phyloP scores from a whole-genome alignment of 1,140 invertebrate genomes.

The Marisa cornuarietis region DNA sequence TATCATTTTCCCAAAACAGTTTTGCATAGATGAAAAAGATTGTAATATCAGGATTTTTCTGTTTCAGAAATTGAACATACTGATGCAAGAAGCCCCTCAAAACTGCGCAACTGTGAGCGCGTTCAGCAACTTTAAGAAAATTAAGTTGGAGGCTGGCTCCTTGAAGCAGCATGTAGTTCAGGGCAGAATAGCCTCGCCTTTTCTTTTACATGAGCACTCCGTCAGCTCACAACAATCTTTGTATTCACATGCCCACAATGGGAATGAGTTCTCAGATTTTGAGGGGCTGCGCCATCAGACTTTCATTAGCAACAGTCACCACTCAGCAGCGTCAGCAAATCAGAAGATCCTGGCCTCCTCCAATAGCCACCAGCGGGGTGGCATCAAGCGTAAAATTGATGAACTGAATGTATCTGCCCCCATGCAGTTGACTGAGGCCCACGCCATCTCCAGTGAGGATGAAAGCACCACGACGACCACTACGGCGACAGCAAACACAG shows the following conservation, averaged over 20 bases:
- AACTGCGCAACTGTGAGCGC: constrained; percentile 57
- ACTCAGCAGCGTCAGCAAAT: constrained; percentile 13
- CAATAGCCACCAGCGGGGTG: constrained; percentile 50
- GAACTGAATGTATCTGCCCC: constrained; percentile 47
- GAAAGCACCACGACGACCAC: constrained; percentile 67
- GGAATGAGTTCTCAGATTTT: constrained; percentile 48
- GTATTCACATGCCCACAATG: constrained; percentile 47
- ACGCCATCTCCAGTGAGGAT: constrained; percentile 62
- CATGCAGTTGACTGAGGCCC: constrained; percentile 59
- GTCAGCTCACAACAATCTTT: constrained; percentile 30
- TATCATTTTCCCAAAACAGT: no score
- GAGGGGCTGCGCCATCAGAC: constrained; percentile 24
- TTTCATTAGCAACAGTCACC: constrained; percentile 13
- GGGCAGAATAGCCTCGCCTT: constrained; percentile 26
- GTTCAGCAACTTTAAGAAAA: constrained; percentile 60
- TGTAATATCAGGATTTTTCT: constrained; percentile 10
- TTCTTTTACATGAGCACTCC: constrained; percentile 23
- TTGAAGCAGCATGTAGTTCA: constrained; percentile 57
- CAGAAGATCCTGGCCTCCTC: constrained; percentile 70
- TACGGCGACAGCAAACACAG: constrained; percentile 82
- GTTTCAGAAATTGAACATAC: constrained; percentile 38
- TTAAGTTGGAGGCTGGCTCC: constrained; percentile 53
- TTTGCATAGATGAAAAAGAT: neutral
- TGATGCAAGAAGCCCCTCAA: constrained; percentile 60
- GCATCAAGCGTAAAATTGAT: constrained; percentile 60